Evolutionary conservation across 2,113 vertebrate species (phyloP), one percentile per base, ranked within the genome.

Genomic region (Geococcyx californianus): DNA sequence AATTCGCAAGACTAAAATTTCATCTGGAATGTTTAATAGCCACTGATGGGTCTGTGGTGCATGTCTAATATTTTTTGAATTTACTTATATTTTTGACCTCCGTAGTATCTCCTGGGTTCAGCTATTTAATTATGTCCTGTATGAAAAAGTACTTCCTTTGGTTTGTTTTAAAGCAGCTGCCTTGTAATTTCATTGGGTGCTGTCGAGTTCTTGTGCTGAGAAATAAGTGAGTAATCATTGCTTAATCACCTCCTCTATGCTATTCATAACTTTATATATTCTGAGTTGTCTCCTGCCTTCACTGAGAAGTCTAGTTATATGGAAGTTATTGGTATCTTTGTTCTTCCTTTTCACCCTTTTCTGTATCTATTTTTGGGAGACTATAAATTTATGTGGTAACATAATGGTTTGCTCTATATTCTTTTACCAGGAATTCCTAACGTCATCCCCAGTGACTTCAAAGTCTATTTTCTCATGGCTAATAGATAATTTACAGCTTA

Each of bases 131-230:
- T 95, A 81, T 3, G 38, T 89, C 64, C 79, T 67, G 29, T 18
- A 67, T 93, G 92, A 96, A 94, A 56, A 93, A 94, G 64, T 47
- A 81, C 86, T 95, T 95, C 92, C 95, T 89, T 74, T 55, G n/a
- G 47, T 88, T 93, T 90, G 59, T 63, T 92, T 89, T 78, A 93
- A 93, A 93, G 60, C 91, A 96, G 80, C 80, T 92, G 83, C 60
- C 79, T 74, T 28, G 26, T 93, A 94, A 96, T 95, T 90, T 94
- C 88, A 90, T 92, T 89, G 95, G 85, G 86, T 74, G 51, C 51
- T 73, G 33, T 31, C 80, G 90, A 82, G 51, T 72, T 75, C 94
- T 90, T 90, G 63, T 70, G 38, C 47, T 89, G 68, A 94, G 88
- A 90, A 86, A 69, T 74, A 69, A 89, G 56, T 51, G 55, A 92